Evolutionary conservation across 1,140 invertebrate species (phyloP).

Genomic region (Tribolium castaneum): DNA sequence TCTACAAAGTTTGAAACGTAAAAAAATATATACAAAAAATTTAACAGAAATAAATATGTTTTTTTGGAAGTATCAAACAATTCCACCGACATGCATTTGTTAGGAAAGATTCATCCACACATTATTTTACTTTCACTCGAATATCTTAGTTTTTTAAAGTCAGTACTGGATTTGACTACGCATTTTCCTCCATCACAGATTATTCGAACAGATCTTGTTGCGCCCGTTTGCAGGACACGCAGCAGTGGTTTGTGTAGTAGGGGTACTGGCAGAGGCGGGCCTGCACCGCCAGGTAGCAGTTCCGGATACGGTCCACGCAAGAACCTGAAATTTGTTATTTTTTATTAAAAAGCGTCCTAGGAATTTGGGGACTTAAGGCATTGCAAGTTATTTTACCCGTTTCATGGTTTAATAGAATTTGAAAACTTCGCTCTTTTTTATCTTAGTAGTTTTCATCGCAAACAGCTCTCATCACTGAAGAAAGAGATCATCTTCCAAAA

Average conservation of each 20-base stretch:
- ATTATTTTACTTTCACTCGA: conserved; percentile 43
- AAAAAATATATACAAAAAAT: conserved; percentile 27
- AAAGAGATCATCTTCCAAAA: no score
- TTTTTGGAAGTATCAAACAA: conserved; percentile 16
- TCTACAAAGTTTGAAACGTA: background rate
- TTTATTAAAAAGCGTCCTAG: no score
- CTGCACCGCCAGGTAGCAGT: conserved; percentile 81
- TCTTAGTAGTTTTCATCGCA: no score
- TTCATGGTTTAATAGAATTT: no score
- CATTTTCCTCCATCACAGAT: conserved; percentile 48
- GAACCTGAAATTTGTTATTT: conserved; percentile 53
- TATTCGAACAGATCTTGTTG: conserved; percentile 60
- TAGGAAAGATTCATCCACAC: conserved; percentile 11
- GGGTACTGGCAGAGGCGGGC: conserved; percentile 83
- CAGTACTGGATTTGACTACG: conserved; percentile 50
- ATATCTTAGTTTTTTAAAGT: conserved; percentile 31
- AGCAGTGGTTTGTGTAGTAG: conserved; percentile 84
- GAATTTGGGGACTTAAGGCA: no score
- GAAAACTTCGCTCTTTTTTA: no score
- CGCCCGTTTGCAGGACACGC: conserved; percentile 71
- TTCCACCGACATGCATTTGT: conserved; percentile 22
- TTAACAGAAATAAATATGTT: conserved; percentile 24
- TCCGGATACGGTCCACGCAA: conserved; percentile 79
- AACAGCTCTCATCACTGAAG: no score
- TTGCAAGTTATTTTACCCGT: no score